Conservation (phyloP, 2,888 invertebrate species). For the Coleophora flavipennella region DNA sequence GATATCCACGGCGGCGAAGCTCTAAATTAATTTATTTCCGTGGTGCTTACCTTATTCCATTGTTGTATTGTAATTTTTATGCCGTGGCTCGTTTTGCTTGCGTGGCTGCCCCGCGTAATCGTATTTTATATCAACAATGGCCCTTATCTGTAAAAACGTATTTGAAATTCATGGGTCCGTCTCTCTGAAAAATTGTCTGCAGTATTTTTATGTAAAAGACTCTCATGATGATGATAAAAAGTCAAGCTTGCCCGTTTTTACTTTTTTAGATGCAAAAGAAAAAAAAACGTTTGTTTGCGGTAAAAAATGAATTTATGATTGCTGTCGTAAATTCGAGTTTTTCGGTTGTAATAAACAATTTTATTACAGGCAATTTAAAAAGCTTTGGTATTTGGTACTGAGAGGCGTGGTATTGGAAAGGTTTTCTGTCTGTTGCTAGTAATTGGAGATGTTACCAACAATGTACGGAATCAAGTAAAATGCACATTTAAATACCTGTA, state of each 20-base stretch:
- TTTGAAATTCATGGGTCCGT: slow-evolving; percentile 55
- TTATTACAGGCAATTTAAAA: background rate
- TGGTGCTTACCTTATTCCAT: slow-evolving; percentile 21
- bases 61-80: slow-evolving; percentile 67
- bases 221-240: background rate
- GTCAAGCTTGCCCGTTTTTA: slow-evolving; percentile 10
- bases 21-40: slow-evolving; percentile 55
- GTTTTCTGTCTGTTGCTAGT: background rate
- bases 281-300: background rate
- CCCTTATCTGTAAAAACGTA: slow-evolving; percentile 62
- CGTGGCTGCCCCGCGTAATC: slow-evolving; percentile 62
- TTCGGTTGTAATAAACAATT: background rate
- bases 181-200: background rate
- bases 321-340: background rate
- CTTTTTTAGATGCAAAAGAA: background rate
- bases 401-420: background rate
- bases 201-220: background rate
- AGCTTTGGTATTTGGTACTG: background rate
- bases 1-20: too few relatives aligned
- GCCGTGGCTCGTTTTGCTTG: slow-evolving; percentile 45
- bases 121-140: slow-evolving; percentile 65
- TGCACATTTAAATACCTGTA: too few relatives aligned
- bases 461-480: too few relatives aligned
- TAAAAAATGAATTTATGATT: background rate
- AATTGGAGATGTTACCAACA: too few relatives aligned